A percentile compares a stretch with the other conserved stretches of the same genome.
These are phyloP conservation scores for Pachyrhynchus sulphureomaculatus DNA, from an alignment of 1,140 invertebrate genomes.

Conservation along the genomic window DNA sequence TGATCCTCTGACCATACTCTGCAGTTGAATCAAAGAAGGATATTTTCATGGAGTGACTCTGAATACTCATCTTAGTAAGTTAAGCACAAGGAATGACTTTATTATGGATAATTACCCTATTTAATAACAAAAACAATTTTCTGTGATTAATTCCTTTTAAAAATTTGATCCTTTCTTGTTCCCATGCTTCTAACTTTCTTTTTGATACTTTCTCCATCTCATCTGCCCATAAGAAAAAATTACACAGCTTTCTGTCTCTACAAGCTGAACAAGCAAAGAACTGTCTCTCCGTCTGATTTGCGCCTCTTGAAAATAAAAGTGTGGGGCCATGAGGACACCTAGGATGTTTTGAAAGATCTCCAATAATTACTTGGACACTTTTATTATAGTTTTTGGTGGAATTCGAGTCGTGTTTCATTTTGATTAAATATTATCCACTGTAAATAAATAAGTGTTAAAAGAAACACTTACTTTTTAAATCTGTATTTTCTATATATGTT, in stretches of 20 bases:
- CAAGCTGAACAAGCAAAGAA: conserved; percentile 81
- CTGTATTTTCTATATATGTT: too few species aligned
- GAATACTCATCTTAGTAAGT: too few species aligned
- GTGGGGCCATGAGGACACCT: conserved; percentile 67
- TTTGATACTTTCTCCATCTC: conserved; percentile 52
- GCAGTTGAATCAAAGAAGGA: too few species aligned
- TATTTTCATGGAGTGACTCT: too few species aligned
- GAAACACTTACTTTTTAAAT: too few species aligned
- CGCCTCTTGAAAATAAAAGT: conserved; percentile 63
- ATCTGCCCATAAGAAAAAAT: conserved; percentile 63
- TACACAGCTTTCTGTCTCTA: conserved; percentile 72
- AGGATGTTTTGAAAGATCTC: conserved; percentile 54
- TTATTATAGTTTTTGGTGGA: neutral
- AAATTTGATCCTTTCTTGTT: conserved; percentile 55
- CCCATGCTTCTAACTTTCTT: conserved; percentile 55
- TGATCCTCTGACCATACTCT: too few species aligned
- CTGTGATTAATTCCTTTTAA: conserved; percentile 55
- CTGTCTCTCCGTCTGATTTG: conserved; percentile 41
- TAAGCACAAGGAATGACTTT: too few species aligned
- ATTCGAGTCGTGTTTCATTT: neutral
- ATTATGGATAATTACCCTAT: too few species aligned
- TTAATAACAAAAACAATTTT: conserved; percentile 56
- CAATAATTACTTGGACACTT: conserved; percentile 32
- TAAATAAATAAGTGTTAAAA: too few species aligned
- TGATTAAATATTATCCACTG: too few species aligned